Percentiles rank a stretch among this genome's conserved stretches.
These are phyloP conservation scores for Magallana gigas DNA, from an alignment of 1,140 invertebrate species.

Conservation along the genomic window DNA sequence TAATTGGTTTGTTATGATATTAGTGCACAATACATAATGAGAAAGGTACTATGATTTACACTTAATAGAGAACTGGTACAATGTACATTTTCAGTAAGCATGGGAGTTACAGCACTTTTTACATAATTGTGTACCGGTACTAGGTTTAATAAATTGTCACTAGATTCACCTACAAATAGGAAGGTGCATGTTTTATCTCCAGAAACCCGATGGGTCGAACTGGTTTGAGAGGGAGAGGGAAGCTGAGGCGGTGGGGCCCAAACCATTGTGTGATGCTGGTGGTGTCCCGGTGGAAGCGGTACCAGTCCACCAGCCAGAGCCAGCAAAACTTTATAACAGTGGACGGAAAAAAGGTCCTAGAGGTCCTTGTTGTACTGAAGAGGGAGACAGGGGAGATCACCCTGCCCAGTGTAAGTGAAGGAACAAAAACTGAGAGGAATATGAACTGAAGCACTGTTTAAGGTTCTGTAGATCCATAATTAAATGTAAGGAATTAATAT, in stretches of 20 bases:
- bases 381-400: slow-evolving; percentile 32
- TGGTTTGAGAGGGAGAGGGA: slow-evolving; percentile 78
- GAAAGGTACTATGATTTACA: no score
- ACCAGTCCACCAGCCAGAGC: neutral
- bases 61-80: no score
- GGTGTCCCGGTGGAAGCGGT: slow-evolving; percentile 73
- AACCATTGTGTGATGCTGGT: slow-evolving; percentile 78
- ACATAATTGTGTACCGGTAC: no score
- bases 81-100: no score
- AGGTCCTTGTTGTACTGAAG: neutral
- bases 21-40: no score
- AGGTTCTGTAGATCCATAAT: no score
- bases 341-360: slow-evolving; percentile 24
- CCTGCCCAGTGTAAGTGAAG: slow-evolving; percentile 11
- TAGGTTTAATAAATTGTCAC: no score
- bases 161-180: neutral
- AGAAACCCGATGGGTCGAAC: slow-evolving; percentile 80
- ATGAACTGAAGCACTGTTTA: no score
- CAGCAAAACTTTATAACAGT: slow-evolving; percentile 6
- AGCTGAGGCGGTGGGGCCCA: slow-evolving; percentile 78
- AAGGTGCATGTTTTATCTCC: neutral
- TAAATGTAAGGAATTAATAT: no score
- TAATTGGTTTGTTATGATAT: no score
- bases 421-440: neutral
- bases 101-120: no score